Evolutionary conservation across 2,797 vertebrate genomes (phyloP).

Genomic region (Takifugu ocellatus): DNA sequence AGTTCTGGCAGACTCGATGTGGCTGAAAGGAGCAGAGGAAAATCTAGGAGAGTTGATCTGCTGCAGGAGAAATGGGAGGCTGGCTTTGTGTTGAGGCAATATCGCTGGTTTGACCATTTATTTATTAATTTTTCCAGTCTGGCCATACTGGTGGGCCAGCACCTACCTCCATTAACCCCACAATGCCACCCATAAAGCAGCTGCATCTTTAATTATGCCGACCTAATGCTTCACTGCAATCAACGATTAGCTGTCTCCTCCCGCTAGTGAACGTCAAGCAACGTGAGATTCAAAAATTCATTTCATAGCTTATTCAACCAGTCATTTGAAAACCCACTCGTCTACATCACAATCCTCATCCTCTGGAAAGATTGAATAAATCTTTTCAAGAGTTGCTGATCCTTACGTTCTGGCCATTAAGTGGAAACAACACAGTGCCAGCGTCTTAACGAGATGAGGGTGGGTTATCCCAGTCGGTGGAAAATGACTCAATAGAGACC

Average conservation of each 20-base stretch:
- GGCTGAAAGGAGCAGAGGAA: background rate
- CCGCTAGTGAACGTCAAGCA: constrained; percentile 17
- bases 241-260: constrained; percentile 32
- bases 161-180: constrained; percentile 22
- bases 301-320: constrained; percentile 42
- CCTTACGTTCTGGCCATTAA: constrained; percentile 22
- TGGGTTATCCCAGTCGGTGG: background rate
- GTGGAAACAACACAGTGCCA: constrained; percentile 11
- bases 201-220: constrained; percentile 17
- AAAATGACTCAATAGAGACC: constrained; percentile 18
- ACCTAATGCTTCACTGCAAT: constrained; percentile 15
- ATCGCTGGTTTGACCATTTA: background rate
- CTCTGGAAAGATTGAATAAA: constrained; percentile 30
- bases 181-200: constrained; percentile 22
- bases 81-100: background rate
- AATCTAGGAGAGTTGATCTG: background rate
- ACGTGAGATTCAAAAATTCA: constrained; percentile 34
- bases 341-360: constrained; percentile 11
- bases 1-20: background rate
- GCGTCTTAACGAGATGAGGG: constrained; percentile 17
- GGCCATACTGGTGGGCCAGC: background rate
- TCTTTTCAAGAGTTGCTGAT: constrained; percentile 23
- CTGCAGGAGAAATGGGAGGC: constrained; percentile 4
- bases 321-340: constrained; percentile 20
- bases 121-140: background rate